phyloP scores from a whole-genome alignment of 2,113 vertebrate species.

The Megalops atlanticus region DNA sequence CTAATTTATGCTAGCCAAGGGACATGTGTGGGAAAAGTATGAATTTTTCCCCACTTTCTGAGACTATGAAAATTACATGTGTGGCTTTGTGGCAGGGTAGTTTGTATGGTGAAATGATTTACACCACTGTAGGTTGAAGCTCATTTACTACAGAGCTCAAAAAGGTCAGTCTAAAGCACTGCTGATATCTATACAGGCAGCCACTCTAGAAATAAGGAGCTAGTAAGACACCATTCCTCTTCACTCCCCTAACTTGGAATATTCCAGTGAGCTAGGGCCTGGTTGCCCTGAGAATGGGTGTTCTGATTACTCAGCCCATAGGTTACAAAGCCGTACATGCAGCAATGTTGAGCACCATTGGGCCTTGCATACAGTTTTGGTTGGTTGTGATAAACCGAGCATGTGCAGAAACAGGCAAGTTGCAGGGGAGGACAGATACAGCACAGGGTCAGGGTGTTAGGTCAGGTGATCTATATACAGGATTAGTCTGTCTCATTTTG shows the following conservation, averaged over 20 bases:
- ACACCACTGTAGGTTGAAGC: not conserved
- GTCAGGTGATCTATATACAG: conserved; percentile 53
- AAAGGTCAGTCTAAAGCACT: not conserved
- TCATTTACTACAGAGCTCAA: not conserved
- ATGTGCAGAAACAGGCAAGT: conserved; percentile 47
- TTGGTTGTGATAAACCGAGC: conserved; percentile 45
- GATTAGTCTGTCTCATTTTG: conserved; percentile 43
- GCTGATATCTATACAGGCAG: not conserved
- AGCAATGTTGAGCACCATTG: conserved; percentile 30
- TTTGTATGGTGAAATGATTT: conserved; percentile 5
- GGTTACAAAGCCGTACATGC: conserved; percentile 27
- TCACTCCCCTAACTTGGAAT: not conserved
- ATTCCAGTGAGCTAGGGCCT: conserved; percentile 3
- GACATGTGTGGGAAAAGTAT: not conserved
- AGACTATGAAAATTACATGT: not conserved
- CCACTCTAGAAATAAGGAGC: not conserved
- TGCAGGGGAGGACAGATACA: conserved; percentile 46
- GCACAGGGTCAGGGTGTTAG: conserved; percentile 41
- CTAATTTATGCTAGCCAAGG: not conserved
- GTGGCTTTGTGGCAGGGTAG: not conserved
- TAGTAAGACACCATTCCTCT: not conserved
- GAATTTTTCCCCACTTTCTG: not conserved
- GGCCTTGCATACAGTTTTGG: conserved; percentile 55
- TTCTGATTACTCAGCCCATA: not conserved
- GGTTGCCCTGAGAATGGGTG: not conserved